A percentile compares a stretch with the other conserved stretches of the same genome.
Evolutionary conservation across 2,797 vertebrate species (phyloP).

Genomic region (Gallinago stenura): DNA sequence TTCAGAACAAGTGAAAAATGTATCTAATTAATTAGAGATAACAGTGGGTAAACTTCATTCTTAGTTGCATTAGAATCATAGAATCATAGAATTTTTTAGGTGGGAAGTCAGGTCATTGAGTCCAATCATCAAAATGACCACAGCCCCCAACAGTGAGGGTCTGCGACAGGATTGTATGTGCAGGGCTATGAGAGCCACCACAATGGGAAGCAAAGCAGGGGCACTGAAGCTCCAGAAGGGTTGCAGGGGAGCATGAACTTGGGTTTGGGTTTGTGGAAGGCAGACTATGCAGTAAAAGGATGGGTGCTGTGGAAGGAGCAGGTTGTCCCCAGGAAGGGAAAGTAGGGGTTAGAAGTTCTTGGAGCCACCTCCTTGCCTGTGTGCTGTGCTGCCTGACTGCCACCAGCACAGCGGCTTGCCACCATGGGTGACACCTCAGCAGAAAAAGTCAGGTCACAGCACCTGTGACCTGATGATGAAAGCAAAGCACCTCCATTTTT

Average conservation of each 20-base stretch:
- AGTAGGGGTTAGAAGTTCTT: neutral
- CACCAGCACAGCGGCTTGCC: neutral
- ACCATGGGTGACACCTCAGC: neutral
- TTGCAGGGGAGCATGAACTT: neutral
- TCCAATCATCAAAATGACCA: neutral
- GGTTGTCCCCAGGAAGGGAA: neutral
- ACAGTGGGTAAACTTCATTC: neutral
- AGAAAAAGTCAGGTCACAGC: neutral
- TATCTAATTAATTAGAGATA: neutral
- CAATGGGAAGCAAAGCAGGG: neutral
- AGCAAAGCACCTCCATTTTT: neutral
- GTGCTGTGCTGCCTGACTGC: neutral
- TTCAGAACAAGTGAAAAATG: neutral
- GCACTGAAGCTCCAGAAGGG: neutral
- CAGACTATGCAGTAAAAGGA: neutral
- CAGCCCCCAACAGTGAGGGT: neutral
- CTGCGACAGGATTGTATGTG: fast-evolving
- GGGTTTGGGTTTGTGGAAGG: neutral
- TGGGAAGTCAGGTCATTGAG: neutral
- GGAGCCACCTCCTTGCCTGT: neutral
- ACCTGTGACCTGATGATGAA: neutral
- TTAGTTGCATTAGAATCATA: neutral
- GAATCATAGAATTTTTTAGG: neutral
- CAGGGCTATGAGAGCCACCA: neutral
- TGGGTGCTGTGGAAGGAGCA: neutral